Evolutionary conservation across 2,113 vertebrate genomes (phyloP).

Genomic region (Rattus rattus): DNA sequence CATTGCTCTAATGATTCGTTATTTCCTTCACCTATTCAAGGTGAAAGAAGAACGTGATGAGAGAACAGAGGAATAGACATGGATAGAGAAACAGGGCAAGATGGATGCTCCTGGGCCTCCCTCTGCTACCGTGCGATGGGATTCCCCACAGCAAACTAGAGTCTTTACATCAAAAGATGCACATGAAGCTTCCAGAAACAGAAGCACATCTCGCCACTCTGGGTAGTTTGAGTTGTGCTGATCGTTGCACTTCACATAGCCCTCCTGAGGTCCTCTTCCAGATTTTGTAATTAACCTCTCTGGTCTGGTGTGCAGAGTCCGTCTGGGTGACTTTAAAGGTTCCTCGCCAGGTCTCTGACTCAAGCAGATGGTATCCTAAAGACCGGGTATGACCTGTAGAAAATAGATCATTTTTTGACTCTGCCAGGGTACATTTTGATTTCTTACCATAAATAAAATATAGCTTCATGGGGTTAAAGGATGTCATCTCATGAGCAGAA

Average conservation of each 20-base stretch:
- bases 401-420: background rate
- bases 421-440: background rate
- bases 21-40: conserved; percentile 8
- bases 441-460: background rate
- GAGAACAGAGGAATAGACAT: background rate
- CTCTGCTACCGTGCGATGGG: background rate
- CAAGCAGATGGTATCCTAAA: background rate
- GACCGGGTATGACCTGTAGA: background rate
- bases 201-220: background rate
- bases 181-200: background rate
- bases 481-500: background rate
- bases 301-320: background rate
- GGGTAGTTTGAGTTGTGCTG: background rate
- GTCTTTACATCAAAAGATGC: background rate
- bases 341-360: background rate
- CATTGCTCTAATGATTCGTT: background rate
- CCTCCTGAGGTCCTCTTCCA: background rate
- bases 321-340: background rate
- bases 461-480: background rate
- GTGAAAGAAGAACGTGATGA: background rate
- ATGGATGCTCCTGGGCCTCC: background rate
- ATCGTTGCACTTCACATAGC: background rate
- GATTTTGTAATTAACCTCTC: background rate
- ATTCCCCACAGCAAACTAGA: too few species aligned
- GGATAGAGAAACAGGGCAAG: background rate